A percentile compares a stretch with the other conserved stretches of the same genome.
phyloP scores from a whole-genome alignment of 2,797 vertebrate genomes.

The Sebastes vulpes region DNA sequence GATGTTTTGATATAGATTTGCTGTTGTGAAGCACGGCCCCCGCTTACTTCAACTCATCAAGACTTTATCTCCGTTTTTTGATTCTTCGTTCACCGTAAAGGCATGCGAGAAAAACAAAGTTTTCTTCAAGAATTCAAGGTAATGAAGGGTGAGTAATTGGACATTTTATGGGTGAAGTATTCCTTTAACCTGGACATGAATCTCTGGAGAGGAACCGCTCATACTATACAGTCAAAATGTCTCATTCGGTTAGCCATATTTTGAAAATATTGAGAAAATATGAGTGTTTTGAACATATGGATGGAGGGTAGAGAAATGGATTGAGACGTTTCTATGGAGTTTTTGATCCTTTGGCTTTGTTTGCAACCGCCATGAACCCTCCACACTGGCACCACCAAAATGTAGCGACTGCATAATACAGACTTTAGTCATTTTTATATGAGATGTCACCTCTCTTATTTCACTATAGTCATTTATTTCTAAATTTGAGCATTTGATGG shows the following conservation, averaged over 20 bases:
- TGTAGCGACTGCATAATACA: neutral
- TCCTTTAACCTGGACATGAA: too few species aligned
- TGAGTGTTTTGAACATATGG: neutral
- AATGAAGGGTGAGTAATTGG: neutral
- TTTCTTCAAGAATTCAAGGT: neutral
- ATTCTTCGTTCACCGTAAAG: too few species aligned
- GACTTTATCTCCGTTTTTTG: too few species aligned
- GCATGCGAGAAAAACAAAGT: too few species aligned
- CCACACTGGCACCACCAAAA: neutral
- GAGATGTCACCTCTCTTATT: neutral
- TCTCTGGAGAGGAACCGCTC: neutral
- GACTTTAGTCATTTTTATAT: neutral
- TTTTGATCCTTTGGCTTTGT: neutral
- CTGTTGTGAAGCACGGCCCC: too few species aligned
- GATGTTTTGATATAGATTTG: too few species aligned
- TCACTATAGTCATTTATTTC: fast-evolving
- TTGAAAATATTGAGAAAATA: neutral
- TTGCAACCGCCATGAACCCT: neutral
- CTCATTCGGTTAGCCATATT: neutral
- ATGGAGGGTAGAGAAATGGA: neutral
- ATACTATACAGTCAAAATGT: neutral
- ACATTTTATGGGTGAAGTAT: neutral
- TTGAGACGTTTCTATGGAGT: neutral
- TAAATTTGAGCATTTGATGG: neutral
- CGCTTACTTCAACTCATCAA: too few species aligned